phyloP scores from a whole-genome alignment of 2,888 invertebrate species.

The Thymelicus sylvestris region DNA sequence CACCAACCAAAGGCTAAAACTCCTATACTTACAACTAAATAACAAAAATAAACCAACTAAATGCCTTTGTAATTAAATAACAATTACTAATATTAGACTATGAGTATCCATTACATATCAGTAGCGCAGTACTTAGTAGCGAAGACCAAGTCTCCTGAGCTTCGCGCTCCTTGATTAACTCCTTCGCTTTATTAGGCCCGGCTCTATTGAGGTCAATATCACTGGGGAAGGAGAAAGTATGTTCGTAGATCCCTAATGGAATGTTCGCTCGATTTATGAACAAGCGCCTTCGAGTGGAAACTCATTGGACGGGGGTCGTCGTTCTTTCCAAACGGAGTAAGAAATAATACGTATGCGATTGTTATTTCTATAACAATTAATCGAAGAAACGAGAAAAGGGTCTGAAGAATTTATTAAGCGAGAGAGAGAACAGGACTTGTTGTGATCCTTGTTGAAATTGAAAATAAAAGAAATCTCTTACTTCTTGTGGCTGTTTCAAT shows the following conservation, averaged over 20 bases:
- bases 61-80: neutral
- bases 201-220: constrained; percentile 2
- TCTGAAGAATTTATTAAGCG: too few species aligned
- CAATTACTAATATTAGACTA: neutral
- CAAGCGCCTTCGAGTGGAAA: neutral
- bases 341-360: neutral
- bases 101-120: neutral
- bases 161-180: constrained; percentile 1
- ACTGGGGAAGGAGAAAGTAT: neutral
- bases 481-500: too few species aligned
- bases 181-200: neutral
- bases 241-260: neutral
- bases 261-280: neutral
- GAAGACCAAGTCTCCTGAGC: neutral
- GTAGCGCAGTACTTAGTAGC: neutral
- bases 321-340: neutral
- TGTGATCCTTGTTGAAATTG: too few species aligned
- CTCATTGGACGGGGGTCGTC: neutral
- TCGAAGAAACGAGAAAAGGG: too few species aligned
- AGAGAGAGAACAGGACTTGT: too few species aligned
- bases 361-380: too few species aligned
- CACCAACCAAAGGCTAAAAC: too few species aligned
- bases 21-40: too few species aligned
- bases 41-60: too few species aligned
- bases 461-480: too few species aligned